Evolutionary conservation across 2,113 vertebrate species (phyloP), one percentile per base, ranked within the genome.

Genomic region (Cardinalis cardinalis): DNA sequence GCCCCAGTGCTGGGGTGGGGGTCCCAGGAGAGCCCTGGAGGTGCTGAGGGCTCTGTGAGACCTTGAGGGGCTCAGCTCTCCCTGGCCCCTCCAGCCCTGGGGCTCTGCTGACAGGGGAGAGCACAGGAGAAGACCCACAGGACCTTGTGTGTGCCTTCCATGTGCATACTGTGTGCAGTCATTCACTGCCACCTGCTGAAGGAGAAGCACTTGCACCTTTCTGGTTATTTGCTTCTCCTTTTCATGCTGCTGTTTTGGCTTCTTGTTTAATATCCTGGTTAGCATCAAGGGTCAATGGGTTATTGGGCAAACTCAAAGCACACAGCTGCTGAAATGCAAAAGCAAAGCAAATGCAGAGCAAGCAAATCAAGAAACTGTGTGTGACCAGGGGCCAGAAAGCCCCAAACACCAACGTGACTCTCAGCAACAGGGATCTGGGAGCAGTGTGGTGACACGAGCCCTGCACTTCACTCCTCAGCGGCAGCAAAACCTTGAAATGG

Each of bases 111-210:
- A 0, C 0, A 20, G 36, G 13, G 16, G 7, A n/a, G 34, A 19
- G 41, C 8, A 28, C 38, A 16, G 43, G 15, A 15, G 5, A 21
- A 12, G 18, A 3, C 2, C 12, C 11, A 2, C 29, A 24, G 59
- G 23, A 29, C 26, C 26, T 4, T 2, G 6, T 2, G 3, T 3
- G 5, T 10, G 15, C 14, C 48, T 29, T 11, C 55, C 44, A 2
- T 0, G 9, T 1, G 21, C 10, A 1, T 2, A 3, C 34, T 25
- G 4, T 0, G 14, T 41, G 21, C 10, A 28, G 20, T 2, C 4
- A 23, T 1, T 28, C 41, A 17, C 41, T 81, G 29, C 60, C 55
- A 21, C 34, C 28, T 43, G 49, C 55, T 83, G 34, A 66, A 52
- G 66, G 20, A 81, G 25, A 63, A 85, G 74, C 18, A 2, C 38